Evolutionary conservation across 92 coral and sea anemone species (phyloP), one percentile per base, ranked within the genome.

Genomic region (Porites rus): DNA sequence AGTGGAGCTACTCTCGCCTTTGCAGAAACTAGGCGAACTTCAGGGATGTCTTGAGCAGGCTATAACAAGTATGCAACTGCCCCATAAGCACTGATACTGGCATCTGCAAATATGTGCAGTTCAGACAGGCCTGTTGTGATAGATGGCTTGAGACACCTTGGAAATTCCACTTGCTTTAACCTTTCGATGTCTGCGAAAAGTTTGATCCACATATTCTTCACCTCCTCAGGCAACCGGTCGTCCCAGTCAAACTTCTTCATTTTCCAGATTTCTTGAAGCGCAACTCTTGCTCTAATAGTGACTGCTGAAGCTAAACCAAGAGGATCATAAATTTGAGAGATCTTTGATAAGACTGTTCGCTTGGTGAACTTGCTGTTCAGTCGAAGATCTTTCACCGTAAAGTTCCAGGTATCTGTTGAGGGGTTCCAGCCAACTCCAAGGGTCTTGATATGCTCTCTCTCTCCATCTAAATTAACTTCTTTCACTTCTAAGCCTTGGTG

Each of bases 171-270:
- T 0, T 25, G 10, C 65, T 76, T 56, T 9, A 84, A 77, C 7
- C 65, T 79, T 61, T 90, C 84, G 0, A 90, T 72, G 8, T 90
- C 93, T 73, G 14, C 22, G 20, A 90, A 79, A 51, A 90, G 74
- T 4, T 72, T 28, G 10, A 0, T 63, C 90, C 90, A 90, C 7
- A 17, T 70, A 3, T 2, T 70, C 3, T 22, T 64, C 52, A 83
- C 79, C 6, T 90, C 87, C 6, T 90, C 87, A 0, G 90, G 93
- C 2, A 90, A 63, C 4, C 87, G 93, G 77, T 85, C 90, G 59
- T 85, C 93, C 93, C 90, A 90, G 75, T 85, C 90, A 22, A 21
- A 90, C 83, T 90, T 50, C 69, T 88, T 83, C 13, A 83, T 46
- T 60, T 74, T 46, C 90, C 87, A 90, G 50, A 79, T 85, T 10